A percentile compares a stretch with the other conserved stretches of the same genome.
phyloP scores from a whole-genome alignment of 2,113 vertebrate species.

The Chloropsis cyanopogon region DNA sequence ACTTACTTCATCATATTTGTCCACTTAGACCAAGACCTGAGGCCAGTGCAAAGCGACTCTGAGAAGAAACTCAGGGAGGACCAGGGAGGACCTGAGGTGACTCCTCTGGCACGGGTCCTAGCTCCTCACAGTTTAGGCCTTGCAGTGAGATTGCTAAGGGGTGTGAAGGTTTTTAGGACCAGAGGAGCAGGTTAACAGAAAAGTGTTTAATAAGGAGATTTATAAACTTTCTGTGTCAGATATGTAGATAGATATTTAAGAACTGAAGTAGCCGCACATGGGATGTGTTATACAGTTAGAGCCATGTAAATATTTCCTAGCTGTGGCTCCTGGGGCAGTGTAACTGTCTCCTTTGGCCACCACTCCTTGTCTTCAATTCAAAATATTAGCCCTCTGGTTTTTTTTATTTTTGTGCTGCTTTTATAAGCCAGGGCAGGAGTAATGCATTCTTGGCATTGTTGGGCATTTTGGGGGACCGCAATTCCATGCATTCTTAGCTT shows the following conservation, averaged over 20 bases:
- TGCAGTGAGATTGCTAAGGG: not conserved
- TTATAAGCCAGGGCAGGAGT: constrained; percentile 7
- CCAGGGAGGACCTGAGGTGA: not conserved
- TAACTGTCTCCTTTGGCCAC: not conserved
- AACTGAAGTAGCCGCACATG: not conserved
- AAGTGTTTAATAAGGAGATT: not conserved
- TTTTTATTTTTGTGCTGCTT: not conserved
- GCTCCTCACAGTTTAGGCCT: not conserved
- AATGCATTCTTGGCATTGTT: constrained; percentile 35
- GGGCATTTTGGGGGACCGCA: not conserved
- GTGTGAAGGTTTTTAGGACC: not conserved
- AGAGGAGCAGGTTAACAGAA: not conserved
- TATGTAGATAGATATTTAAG: not conserved
- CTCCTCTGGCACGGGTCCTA: fast-evolving
- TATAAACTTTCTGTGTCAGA: not conserved
- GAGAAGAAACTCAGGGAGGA: too few species aligned
- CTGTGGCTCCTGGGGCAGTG: not conserved
- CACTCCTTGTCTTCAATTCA: not conserved
- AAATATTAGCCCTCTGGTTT: not conserved
- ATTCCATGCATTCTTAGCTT: constrained; percentile 58
- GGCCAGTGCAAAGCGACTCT: not conserved
- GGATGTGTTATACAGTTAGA: not conserved
- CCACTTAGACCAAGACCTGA: not conserved
- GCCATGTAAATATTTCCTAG: not conserved
- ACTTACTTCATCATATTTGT: not conserved